phyloP scores from a whole-genome alignment of 1,140 invertebrate species.

The Tetramorium alpestre region DNA sequence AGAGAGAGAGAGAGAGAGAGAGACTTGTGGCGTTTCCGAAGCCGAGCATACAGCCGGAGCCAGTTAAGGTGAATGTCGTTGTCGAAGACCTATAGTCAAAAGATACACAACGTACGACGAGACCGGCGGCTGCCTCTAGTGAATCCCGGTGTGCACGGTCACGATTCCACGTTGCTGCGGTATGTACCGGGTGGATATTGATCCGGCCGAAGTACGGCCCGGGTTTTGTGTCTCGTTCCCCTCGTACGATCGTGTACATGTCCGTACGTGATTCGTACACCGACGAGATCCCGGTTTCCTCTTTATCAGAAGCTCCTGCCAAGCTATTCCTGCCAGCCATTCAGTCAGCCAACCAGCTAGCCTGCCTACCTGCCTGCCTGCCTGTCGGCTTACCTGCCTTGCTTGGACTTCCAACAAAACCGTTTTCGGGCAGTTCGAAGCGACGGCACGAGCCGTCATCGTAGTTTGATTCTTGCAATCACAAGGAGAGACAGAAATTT shows the following conservation, averaged over 20 bases:
- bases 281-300: constrained; percentile 20
- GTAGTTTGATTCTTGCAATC: neutral
- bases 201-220: constrained; percentile 59
- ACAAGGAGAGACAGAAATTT: neutral
- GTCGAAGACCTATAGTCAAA: constrained; percentile 64
- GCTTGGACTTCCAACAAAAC: neutral
- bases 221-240: constrained; percentile 24
- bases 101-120: constrained; percentile 60
- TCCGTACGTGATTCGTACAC: constrained; percentile 51
- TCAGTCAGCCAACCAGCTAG: neutral
- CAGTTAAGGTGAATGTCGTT: constrained; percentile 57
- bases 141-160: constrained; percentile 59
- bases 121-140: neutral
- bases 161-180: constrained; percentile 45
- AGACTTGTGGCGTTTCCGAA: constrained; percentile 8
- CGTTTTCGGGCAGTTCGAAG: neutral
- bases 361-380: neutral
- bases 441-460: neutral
- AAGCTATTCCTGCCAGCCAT: neutral
- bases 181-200: constrained; percentile 58
- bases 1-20: neutral
- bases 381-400: neutral
- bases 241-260: neutral
- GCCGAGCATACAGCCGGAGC: neutral
- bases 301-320: constrained; percentile 38